Percentiles rank a stretch among this genome's conserved stretches.
Conservation (phyloP, 2,797 vertebrate species). For the Onychomys leucogaster region DNA sequence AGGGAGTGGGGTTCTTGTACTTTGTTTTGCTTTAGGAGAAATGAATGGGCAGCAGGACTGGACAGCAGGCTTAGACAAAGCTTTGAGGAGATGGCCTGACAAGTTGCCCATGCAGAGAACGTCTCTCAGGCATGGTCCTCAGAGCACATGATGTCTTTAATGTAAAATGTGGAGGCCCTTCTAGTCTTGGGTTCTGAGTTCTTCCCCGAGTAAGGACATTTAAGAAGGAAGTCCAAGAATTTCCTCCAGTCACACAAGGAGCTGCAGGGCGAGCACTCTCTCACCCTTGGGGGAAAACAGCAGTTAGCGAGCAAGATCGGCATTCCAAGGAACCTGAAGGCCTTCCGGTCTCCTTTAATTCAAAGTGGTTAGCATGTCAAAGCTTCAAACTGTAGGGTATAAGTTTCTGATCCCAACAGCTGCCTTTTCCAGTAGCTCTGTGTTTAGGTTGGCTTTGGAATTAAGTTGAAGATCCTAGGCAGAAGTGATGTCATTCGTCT, state of each 20-base stretch:
- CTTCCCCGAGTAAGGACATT: neutral
- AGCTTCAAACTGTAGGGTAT: neutral
- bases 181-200: neutral
- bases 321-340: neutral
- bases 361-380: neutral
- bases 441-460: neutral
- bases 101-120: neutral
- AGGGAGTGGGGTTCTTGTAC: neutral
- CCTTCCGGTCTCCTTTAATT: neutral
- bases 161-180: neutral
- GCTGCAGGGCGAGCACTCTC: neutral
- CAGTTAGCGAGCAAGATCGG: neutral
- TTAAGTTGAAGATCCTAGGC: neutral
- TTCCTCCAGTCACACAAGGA: neutral
- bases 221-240: neutral
- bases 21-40: neutral
- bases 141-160: neutral
- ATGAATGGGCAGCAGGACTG: neutral
- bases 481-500: neutral
- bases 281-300: neutral
- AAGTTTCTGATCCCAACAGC: neutral
- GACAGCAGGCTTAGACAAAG: neutral
- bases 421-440: neutral
- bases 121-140: neutral
- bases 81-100: neutral